These are phyloP conservation scores for Eristalinus sepulchralis DNA, from an alignment of 2,888 invertebrate genomes.

Conservation along the genomic window DNA sequence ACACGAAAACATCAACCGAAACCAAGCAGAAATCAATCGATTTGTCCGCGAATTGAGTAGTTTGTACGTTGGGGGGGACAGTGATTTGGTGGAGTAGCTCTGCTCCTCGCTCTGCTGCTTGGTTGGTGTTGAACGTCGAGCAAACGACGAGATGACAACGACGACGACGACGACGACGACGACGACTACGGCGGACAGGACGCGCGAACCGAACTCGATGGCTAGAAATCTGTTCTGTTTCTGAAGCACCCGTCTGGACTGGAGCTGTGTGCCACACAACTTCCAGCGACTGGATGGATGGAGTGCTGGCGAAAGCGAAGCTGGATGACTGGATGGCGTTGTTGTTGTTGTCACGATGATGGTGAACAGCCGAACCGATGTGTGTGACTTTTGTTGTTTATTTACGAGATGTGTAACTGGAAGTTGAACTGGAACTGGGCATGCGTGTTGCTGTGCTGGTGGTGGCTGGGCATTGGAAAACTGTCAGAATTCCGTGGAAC, in stretches of 20 bases:
- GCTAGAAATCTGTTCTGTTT: constrained; percentile 63
- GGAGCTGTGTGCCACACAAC: constrained; percentile 52
- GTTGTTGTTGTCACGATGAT: constrained; percentile 40
- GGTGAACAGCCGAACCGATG: constrained; percentile 34
- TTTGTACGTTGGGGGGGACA: too few species aligned
- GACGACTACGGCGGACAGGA: constrained; percentile 2
- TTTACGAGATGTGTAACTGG: constrained; percentile 62
- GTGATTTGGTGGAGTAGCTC: background rate
- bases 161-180: constrained; percentile 4
- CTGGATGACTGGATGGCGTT: too few species aligned
- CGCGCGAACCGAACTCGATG: constrained; percentile 54
- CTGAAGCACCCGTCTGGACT: constrained; percentile 58
- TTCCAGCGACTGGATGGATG: constrained; percentile 58
- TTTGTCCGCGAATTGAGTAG: background rate
- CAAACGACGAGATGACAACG: background rate
- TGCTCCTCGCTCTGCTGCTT: background rate
- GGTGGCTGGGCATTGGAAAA: constrained; percentile 16
- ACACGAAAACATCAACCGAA: background rate
- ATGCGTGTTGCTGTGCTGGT: constrained; percentile 28
- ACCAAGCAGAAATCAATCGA: background rate
- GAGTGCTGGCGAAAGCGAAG: constrained; percentile 34
- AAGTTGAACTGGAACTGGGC: constrained; percentile 41
- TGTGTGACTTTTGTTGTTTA: constrained; percentile 58
- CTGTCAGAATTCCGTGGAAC: constrained; percentile 29
- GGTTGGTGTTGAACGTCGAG: background rate